These are phyloP conservation scores for Ridgeia piscesae DNA, from an alignment of 1,140 invertebrate genomes.

Conservation along the genomic window DNA sequence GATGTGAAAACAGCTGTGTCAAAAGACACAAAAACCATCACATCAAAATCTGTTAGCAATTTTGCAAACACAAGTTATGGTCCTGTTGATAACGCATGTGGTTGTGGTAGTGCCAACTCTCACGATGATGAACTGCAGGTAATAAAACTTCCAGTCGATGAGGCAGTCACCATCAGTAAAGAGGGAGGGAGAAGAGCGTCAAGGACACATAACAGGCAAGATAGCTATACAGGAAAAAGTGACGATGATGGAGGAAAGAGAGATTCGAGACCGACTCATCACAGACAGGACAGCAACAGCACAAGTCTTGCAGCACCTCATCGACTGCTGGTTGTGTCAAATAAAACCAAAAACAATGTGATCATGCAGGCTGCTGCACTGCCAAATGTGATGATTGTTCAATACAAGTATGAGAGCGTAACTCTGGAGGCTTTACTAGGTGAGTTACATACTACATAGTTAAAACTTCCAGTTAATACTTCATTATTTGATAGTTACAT, in stretches of 20 bases:
- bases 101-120: background rate
- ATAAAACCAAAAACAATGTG: constrained; percentile 43
- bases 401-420: constrained; percentile 55
- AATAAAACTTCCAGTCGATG: background rate
- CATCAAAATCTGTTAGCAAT: background rate
- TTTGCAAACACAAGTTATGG: background rate
- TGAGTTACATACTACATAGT: constrained; percentile 31
- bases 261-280: background rate
- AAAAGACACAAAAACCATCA: background rate
- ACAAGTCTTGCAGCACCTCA: constrained; percentile 1
- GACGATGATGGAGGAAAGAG: background rate
- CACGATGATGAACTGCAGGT: background rate
- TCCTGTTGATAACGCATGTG: background rate
- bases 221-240: background rate
- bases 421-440: constrained; percentile 52
- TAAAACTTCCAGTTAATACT: too few species aligned
- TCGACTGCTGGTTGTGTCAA: constrained; percentile 45
- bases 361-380: constrained; percentile 43
- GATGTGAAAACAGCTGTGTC: background rate
- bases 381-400: constrained; percentile 46
- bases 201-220: background rate
- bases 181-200: background rate
- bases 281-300: constrained; percentile 15
- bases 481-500: too few species aligned
- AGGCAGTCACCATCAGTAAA: background rate